Conservation (phyloP, 2,888 invertebrate genomes). For the Hipparchia semele region DNA sequence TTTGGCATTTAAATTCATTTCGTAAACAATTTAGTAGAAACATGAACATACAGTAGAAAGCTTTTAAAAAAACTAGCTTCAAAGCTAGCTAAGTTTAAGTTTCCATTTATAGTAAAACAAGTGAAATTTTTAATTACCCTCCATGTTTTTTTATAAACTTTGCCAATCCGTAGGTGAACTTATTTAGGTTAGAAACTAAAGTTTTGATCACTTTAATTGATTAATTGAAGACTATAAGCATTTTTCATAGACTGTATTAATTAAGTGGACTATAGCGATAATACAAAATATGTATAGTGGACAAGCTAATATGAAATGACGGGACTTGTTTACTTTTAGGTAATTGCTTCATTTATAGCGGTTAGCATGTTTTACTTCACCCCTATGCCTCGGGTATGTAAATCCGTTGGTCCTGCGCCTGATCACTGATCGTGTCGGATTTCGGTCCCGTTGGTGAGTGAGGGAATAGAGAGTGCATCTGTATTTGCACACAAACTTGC, state of each 20-base stretch:
- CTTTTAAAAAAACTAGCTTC: too few species aligned
- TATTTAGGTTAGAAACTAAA: neutral
- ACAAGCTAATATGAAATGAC: slow-evolving; percentile 40
- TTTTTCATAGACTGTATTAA: neutral
- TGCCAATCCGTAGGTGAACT: neutral
- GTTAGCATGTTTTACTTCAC: too few species aligned
- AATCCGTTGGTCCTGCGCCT: too few species aligned
- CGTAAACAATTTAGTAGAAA: neutral
- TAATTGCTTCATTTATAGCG: slow-evolving; percentile 45
- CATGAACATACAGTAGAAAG: too few species aligned
- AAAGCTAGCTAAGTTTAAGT: too few species aligned
- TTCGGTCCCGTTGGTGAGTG: too few species aligned
- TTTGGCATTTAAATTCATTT: slow-evolving; percentile 3
- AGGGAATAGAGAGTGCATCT: too few species aligned
- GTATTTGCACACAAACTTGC: too few species aligned
- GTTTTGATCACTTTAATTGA: neutral
- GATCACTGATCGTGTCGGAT: too few species aligned
- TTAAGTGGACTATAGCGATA: neutral
- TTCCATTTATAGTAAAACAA: too few species aligned
- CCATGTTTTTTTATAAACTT: neutral
- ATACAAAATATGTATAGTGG: neutral
- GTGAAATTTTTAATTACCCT: too few species aligned
- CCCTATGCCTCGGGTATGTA: too few species aligned
- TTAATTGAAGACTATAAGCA: neutral
- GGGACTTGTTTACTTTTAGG: slow-evolving; percentile 73